Evolutionary conservation across 2,888 invertebrate genomes (phyloP).

Genomic region (Callimorpha dominula): DNA sequence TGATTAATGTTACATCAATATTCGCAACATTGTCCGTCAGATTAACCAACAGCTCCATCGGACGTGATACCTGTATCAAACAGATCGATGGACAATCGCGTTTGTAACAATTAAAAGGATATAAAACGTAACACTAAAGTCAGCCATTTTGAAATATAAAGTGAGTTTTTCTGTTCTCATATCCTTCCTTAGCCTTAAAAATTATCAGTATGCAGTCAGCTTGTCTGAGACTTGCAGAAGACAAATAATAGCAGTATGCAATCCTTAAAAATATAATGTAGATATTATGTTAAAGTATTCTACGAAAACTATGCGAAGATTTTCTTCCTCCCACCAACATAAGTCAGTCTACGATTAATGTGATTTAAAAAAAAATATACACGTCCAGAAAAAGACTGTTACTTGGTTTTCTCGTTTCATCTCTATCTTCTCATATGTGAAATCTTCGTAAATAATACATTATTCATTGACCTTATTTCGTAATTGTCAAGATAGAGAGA

Average conservation of each 20-base stretch:
- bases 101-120: slow-evolving; percentile 47
- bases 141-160: slow-evolving; percentile 29
- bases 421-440: neutral
- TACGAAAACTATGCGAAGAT: neutral
- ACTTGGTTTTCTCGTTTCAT: neutral
- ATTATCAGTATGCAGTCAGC: slow-evolving; percentile 12
- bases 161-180: slow-evolving; percentile 27
- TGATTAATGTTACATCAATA: slow-evolving; percentile 77
- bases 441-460: neutral
- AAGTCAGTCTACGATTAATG: neutral
- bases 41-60: slow-evolving; percentile 60
- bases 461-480: neutral
- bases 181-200: slow-evolving; percentile 14
- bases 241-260: neutral
- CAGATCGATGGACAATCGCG: slow-evolving; percentile 26
- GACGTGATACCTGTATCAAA: slow-evolving; percentile 63
- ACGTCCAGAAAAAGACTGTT: neutral
- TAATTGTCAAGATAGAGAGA: neutral
- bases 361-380: neutral
- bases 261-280: neutral
- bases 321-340: neutral
- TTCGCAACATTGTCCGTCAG: slow-evolving; percentile 68
- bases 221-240: neutral
- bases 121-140: slow-evolving; percentile 37
- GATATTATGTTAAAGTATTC: neutral